Conservation (phyloP, 2,797 vertebrate species). For the Balearica regulorum region DNA sequence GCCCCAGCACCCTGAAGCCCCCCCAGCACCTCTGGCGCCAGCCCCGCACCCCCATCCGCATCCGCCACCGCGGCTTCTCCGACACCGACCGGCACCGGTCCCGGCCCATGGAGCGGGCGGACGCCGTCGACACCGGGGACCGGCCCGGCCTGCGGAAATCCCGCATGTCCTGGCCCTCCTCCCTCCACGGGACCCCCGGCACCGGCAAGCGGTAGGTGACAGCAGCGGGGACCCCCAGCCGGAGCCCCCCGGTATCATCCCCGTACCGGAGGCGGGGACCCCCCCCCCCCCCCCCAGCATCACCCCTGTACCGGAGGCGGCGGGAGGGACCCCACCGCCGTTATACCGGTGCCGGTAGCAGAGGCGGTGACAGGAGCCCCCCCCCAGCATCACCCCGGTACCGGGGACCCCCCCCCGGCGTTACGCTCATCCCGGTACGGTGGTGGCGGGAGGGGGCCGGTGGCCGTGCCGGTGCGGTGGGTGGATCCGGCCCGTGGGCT, state of each 20-base stretch:
- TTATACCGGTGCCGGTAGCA: too few relatives aligned
- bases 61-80: conserved; percentile 94
- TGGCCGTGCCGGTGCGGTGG: neutral
- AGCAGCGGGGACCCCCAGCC: neutral
- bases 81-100: conserved; percentile 87
- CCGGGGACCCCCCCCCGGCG: too few relatives aligned
- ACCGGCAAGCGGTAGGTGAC: conserved; percentile 84
- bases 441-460: neutral
- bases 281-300: too few relatives aligned
- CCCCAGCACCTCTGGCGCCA: conserved; percentile 96
- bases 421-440: neutral
- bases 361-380: neutral
- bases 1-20: conserved; percentile 87
- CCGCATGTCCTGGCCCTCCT: conserved; percentile 96
- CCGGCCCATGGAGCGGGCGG: conserved; percentile 91
- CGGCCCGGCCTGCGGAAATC: conserved; percentile 89
- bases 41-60: conserved; percentile 92
- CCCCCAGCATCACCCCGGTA: neutral
- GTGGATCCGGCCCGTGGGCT: neutral
- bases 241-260: neutral
- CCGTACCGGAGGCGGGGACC: too few relatives aligned
- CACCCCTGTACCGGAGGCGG: neutral
- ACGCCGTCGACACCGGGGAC: conserved; percentile 92
- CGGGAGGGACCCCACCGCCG: neutral
- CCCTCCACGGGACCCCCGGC: conserved; percentile 88